These are phyloP conservation scores for Aepyceros melampus DNA, from an alignment of 2,113 vertebrate species.

Conservation along the genomic window DNA sequence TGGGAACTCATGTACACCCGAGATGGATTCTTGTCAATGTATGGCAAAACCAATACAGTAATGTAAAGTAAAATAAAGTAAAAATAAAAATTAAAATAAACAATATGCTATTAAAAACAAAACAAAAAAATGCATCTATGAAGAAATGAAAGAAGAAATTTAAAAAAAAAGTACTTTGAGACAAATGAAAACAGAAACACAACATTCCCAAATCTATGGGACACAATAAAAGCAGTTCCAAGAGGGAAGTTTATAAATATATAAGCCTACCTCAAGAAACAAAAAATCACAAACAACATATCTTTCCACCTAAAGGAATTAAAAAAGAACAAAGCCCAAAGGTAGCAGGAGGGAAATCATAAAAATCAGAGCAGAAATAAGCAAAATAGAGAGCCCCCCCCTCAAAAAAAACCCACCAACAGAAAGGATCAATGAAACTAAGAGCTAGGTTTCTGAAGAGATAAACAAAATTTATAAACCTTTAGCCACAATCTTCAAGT, in stretches of 20 bases:
- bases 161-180: not conserved
- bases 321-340: not conserved
- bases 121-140: not conserved
- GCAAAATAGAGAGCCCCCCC: not conserved
- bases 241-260: not conserved
- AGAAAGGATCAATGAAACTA: not conserved
- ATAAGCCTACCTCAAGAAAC: not conserved
- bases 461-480: not conserved
- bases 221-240: not conserved
- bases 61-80: too few species aligned
- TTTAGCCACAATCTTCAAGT: not conserved
- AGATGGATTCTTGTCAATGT: too few species aligned
- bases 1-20: too few species aligned
- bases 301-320: not conserved
- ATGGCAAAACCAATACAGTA: too few species aligned
- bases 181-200: not conserved
- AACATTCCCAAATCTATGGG: not conserved
- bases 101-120: not conserved
- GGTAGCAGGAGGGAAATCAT: not conserved
- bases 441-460: not conserved
- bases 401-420: not conserved
- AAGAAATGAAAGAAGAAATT: not conserved
- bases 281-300: not conserved
- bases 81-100: not conserved
- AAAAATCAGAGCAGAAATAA: not conserved